Conservation (phyloP, 2,888 invertebrate species). For the Eupelmus urozonus region DNA sequence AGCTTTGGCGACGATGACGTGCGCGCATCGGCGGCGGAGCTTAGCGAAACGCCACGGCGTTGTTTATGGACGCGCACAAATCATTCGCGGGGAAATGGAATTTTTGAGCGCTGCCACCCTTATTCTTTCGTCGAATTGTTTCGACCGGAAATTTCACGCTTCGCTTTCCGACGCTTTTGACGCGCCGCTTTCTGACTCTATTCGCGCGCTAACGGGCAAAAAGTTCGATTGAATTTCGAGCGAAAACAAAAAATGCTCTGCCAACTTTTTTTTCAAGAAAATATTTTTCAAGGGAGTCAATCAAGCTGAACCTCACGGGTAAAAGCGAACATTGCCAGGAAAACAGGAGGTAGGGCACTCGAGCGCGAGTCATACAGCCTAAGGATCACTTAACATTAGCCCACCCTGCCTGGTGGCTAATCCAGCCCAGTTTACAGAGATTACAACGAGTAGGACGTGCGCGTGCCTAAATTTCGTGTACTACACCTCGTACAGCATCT, state of each 20-base stretch:
- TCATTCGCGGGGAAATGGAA: slow-evolving; percentile 29
- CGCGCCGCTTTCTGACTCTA: too few species aligned
- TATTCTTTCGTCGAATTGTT: background rate
- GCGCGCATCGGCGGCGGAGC: background rate
- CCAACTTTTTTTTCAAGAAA: too few species aligned
- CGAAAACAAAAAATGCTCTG: too few species aligned
- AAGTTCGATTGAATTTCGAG: too few species aligned
- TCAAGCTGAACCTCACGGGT: too few species aligned
- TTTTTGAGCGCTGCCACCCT: slow-evolving; percentile 6
- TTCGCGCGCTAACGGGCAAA: too few species aligned
- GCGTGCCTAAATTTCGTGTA: slow-evolving; percentile 51
- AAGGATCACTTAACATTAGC: background rate
- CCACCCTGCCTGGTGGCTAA: slow-evolving; percentile 2
- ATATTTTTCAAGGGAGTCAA: too few species aligned
- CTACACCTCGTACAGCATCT: too few species aligned
- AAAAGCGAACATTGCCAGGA: too few species aligned
- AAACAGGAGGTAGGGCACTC: too few species aligned
- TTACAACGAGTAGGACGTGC: slow-evolving; percentile 48
- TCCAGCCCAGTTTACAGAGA: slow-evolving; percentile 55
- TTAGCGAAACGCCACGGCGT: background rate
- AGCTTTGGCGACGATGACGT: too few species aligned
- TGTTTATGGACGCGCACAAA: slow-evolving; percentile 15
- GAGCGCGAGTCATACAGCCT: background rate
- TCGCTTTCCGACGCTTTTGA: background rate
- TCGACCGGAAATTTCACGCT: background rate